These are phyloP conservation scores for Nesoenas mayeri DNA, from an alignment of 2,113 vertebrate species.

Conservation along the genomic window DNA sequence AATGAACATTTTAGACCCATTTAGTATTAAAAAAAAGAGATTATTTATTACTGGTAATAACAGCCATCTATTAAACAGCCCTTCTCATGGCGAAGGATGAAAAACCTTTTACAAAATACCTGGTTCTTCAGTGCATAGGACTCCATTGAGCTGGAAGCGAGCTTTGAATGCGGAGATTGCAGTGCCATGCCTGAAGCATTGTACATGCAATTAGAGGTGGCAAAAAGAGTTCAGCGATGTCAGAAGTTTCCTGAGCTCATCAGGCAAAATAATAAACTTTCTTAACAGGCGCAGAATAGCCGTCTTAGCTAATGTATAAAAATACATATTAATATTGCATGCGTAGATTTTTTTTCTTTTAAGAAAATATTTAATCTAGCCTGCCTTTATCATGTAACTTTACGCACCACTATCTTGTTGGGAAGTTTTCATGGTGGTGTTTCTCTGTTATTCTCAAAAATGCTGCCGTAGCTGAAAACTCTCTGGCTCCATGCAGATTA, in stretches of 20 bases:
- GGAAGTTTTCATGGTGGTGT: neutral
- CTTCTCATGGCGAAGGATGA: neutral
- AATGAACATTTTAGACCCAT: neutral
- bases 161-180: rapidly evolving
- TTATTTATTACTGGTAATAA: neutral
- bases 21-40: rapidly evolving
- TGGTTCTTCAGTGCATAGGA: neutral
- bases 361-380: rapidly evolving
- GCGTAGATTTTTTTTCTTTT: neutral
- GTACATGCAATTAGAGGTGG: rapidly evolving
- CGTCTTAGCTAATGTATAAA: neutral
- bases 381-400: neutral
- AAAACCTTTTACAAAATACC: neutral
- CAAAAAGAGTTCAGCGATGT: neutral
- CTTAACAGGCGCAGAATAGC: neutral
- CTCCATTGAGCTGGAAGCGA: neutral
- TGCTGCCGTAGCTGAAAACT: neutral
- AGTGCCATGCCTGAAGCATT: rapidly evolving
- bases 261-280: neutral
- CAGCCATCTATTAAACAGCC: neutral
- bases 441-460: neutral
- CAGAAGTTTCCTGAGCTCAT: neutral
- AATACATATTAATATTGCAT: neutral
- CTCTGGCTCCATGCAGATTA: neutral
- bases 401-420: neutral